Evolutionary conservation across 2,113 vertebrate genomes (phyloP).

Genomic region (Mesembrinibis cayennensis): DNA sequence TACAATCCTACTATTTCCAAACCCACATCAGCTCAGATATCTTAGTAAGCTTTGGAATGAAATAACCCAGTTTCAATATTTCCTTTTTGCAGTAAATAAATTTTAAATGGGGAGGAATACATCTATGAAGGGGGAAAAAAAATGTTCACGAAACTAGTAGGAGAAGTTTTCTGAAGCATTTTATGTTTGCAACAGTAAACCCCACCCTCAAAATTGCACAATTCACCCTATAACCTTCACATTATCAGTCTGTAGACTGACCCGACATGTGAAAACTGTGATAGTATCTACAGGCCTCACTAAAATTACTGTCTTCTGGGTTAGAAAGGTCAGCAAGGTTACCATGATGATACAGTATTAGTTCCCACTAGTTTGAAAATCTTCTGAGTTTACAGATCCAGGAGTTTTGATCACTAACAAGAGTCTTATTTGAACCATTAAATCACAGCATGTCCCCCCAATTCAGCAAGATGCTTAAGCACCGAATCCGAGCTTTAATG

Average conservation of each 20-base stretch:
- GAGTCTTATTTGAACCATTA: constrained; percentile 9
- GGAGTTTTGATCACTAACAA: neutral
- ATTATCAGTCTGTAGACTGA: neutral
- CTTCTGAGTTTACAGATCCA: neutral
- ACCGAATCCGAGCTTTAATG: neutral
- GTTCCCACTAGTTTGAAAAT: neutral
- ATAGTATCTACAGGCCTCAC: neutral
- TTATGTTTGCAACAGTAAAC: neutral
- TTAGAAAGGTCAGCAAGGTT: neutral
- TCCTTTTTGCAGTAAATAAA: neutral
- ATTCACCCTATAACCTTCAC: neutral
- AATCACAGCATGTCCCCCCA: neutral
- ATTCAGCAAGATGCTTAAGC: neutral
- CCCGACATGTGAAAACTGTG: fast-evolving
- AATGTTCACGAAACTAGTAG: neutral
- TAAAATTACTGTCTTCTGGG: neutral
- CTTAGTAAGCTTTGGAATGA: neutral
- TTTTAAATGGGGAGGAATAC: neutral
- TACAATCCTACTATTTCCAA: neutral
- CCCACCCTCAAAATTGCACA: neutral
- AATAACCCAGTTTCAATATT: neutral
- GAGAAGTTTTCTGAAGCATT: neutral
- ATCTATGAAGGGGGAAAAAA: neutral
- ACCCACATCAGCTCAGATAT: neutral
- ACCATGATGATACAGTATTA: neutral